Percentiles rank a stretch among this genome's conserved stretches.
Conservation (phyloP, 2,797 vertebrate genomes). For the Orientallactaga sibirica region DNA sequence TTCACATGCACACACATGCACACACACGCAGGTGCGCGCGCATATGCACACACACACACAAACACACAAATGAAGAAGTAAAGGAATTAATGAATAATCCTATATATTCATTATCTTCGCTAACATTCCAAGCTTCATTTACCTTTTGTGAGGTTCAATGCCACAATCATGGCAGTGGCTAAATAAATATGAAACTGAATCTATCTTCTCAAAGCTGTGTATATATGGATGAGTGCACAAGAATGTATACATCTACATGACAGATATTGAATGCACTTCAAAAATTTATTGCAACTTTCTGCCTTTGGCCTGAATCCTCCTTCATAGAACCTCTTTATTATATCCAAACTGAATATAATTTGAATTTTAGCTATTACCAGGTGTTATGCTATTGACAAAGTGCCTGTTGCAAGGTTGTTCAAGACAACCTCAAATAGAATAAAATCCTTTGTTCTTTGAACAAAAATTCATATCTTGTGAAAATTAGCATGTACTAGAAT, state of each 20-base stretch:
- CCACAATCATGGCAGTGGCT: neutral
- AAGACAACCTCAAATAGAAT: neutral
- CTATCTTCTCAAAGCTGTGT: neutral
- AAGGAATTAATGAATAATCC: neutral
- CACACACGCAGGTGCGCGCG: no score
- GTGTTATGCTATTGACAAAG: neutral
- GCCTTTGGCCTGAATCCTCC: neutral
- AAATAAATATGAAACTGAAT: neutral
- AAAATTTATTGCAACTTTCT: slow-evolving; percentile 9
- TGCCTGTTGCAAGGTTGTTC: slow-evolving; percentile 8
- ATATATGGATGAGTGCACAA: neutral
- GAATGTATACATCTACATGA: neutral
- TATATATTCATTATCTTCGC: neutral
- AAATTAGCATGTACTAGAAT: neutral
- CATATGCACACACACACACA: no score
- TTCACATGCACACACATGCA: no score
- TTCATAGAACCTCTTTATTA: slow-evolving; percentile 8
- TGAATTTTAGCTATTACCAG: slow-evolving; percentile 34
- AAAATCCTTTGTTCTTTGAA: neutral
- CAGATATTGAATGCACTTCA: neutral
- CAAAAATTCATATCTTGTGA: slow-evolving; percentile 43
- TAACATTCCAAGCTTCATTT: neutral
- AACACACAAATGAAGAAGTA: neutral
- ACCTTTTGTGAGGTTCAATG: neutral
- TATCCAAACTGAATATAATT: slow-evolving; percentile 2